Conservation (phyloP, 2,797 vertebrate genomes). For the Siniperca undulata region DNA sequence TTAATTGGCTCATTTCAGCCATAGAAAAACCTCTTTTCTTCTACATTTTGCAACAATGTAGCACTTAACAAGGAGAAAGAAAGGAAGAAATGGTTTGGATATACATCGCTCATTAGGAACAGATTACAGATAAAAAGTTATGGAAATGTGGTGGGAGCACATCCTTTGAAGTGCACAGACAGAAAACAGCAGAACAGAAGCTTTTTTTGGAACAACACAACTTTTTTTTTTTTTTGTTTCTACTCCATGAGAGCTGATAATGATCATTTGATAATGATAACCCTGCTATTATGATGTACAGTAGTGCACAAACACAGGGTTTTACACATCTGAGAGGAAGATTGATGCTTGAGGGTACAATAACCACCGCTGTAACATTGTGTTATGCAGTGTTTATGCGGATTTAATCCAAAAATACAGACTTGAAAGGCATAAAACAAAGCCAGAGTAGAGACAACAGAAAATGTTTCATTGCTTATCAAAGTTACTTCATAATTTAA, state of each 20-base stretch:
- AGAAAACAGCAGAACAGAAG: slow-evolving; percentile 60
- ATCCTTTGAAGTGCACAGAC: slow-evolving; percentile 79
- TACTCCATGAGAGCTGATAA: slow-evolving; percentile 70
- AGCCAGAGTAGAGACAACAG: slow-evolving; percentile 78
- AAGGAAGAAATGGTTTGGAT: slow-evolving; percentile 58
- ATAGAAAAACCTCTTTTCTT: slow-evolving; percentile 26
- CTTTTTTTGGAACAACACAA: slow-evolving; percentile 70
- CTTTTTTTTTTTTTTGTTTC: slow-evolving; percentile 33
- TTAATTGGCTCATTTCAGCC: slow-evolving; percentile 62
- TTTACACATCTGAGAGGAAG: slow-evolving; percentile 72
- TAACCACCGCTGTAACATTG: slow-evolving; percentile 57
- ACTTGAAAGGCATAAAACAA: slow-evolving; percentile 82
- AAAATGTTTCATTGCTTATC: slow-evolving; percentile 89
- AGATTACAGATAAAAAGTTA: slow-evolving; percentile 77
- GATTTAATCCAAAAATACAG: slow-evolving; percentile 82
- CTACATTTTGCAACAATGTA: slow-evolving; percentile 39
- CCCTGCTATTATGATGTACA: slow-evolving; percentile 73
- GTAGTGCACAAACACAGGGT: slow-evolving; percentile 56
- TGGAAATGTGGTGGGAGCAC: slow-evolving; percentile 68
- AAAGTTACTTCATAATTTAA: slow-evolving; percentile 86
- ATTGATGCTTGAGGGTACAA: slow-evolving; percentile 71
- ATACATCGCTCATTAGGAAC: slow-evolving; percentile 77
- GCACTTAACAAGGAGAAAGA: slow-evolving; percentile 26
- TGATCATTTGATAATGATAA: slow-evolving; percentile 82
- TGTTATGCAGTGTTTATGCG: slow-evolving; percentile 63